These are phyloP conservation scores for Leuciscus idus DNA, from an alignment of 2,113 vertebrate species.

Conservation along the genomic window DNA sequence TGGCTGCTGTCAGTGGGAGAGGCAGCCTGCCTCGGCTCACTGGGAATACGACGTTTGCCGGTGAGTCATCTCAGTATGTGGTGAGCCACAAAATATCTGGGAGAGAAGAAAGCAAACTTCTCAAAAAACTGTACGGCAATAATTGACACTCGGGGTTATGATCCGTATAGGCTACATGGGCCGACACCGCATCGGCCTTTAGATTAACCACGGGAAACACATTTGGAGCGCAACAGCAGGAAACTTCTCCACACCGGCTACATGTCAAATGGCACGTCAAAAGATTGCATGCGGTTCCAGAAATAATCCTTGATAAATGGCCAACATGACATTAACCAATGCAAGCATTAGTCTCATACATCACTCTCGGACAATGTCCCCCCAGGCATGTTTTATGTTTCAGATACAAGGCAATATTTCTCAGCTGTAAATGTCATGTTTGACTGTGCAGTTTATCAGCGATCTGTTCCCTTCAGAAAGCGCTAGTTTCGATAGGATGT, in stretches of 20 bases:
- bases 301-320: slow-evolving; percentile 53
- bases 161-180: not conserved
- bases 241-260: slow-evolving; percentile 23
- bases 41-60: slow-evolving; percentile 15
- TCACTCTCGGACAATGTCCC: slow-evolving; percentile 33
- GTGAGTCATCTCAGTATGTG: slow-evolving; percentile 46
- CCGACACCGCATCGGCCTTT: slow-evolving; percentile 23
- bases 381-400: slow-evolving; percentile 31
- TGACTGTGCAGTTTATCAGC: slow-evolving; percentile 44
- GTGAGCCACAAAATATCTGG: slow-evolving; percentile 32
- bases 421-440: slow-evolving; percentile 19
- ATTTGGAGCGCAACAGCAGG: slow-evolving; percentile 1
- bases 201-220: slow-evolving; percentile 22
- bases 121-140: slow-evolving; percentile 8
- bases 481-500: slow-evolving; percentile 31
- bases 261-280: slow-evolving; percentile 47
- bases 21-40: slow-evolving; percentile 8
- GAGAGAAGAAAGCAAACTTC: slow-evolving; percentile 48
- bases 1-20: slow-evolving; percentile 51
- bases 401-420: slow-evolving; percentile 44
- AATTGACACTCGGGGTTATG: slow-evolving; percentile 12
- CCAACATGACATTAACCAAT: slow-evolving; percentile 44
- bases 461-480: slow-evolving; percentile 27
- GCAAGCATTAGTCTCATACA: slow-evolving; percentile 48
- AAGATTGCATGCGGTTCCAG: slow-evolving; percentile 17